Evolutionary conservation across 1,140 invertebrate genomes (phyloP).

Genomic region (Drosophila navojoa): DNA sequence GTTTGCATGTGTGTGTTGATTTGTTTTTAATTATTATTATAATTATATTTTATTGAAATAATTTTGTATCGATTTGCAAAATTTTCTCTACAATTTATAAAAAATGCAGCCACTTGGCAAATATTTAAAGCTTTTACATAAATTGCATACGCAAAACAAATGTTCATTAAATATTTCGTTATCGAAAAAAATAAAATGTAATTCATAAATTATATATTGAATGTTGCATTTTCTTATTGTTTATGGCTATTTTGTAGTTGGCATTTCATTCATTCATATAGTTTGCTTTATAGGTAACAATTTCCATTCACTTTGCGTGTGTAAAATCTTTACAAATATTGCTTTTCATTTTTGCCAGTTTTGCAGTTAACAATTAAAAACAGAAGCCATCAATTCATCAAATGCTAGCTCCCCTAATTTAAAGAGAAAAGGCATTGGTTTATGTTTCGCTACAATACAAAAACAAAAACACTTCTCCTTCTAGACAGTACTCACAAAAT

Average conservation of each 20-base stretch:
- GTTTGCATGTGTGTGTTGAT: slow-evolving; percentile 43
- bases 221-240: slow-evolving; percentile 29
- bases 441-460: slow-evolving; percentile 28
- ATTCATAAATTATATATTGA: slow-evolving; percentile 30
- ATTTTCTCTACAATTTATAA: slow-evolving; percentile 72
- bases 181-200: slow-evolving; percentile 29
- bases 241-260: slow-evolving; percentile 39
- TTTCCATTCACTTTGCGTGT: slow-evolving; percentile 39
- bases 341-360: slow-evolving; percentile 47
- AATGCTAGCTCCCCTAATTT: slow-evolving; percentile 51
- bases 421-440: slow-evolving; percentile 33
- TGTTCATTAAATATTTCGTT: slow-evolving; percentile 38
- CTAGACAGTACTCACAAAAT: slow-evolving; percentile 49
- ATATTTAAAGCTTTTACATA: slow-evolving; percentile 78
- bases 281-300: slow-evolving; percentile 55
- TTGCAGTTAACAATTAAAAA: slow-evolving; percentile 37
- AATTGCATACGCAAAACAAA: slow-evolving; percentile 64
- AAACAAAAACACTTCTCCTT: slow-evolving; percentile 11
- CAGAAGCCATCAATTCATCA: slow-evolving; percentile 32
- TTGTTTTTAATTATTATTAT: slow-evolving; percentile 31
- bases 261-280: slow-evolving; percentile 34
- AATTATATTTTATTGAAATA: slow-evolving; percentile 57
- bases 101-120: slow-evolving; percentile 71
- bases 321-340: slow-evolving; percentile 57
- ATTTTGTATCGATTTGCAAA: slow-evolving; percentile 54